Base-by-base conservation (phyloP, 2,797 vertebrate species). In the Fratercula arctica region DNA sequence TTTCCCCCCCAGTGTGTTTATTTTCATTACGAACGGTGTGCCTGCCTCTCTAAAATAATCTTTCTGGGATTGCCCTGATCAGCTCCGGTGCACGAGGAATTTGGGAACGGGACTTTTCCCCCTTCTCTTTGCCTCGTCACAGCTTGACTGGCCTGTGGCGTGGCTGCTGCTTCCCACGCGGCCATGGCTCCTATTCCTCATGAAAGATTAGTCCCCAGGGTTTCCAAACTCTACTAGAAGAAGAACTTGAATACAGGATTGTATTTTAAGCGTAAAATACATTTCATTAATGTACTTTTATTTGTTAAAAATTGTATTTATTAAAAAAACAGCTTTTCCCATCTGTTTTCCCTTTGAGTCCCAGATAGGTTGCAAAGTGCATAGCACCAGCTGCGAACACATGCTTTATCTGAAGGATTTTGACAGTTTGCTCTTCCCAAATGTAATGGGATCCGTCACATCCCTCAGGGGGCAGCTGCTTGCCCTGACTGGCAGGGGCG, bases 371-470 rank as follows among this genome's bases (percentile, higher is more conserved):
- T 35, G 11, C 56, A 41, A 20, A 1, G 3, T 31, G 21, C 21
- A 28, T 13, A 31, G 85, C 35, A 17, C 29, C 60, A 54, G n/a
- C 25, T 64, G 63, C 16, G 82, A 9, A 45, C 68, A 13, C 4
- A 13, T 5, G 12, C 11, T 67, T 50, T 59, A 10, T 11, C 57
- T 3, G 5, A 41, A 70, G 31, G 31, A 2, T 16, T 77, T 67
- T 21, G 19, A 13, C 19, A 48, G 29, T 61, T 67, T 24, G 16
- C 18, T 67, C 15, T 74, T 81, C 48, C n/a, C 53, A 41, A 61
- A 31, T 19, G 2, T 0, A 10, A 28, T 3, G 6, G n/a, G 26
- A 67, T 14, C 31, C 5, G 1, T 10, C 45, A 31, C 33, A n/a
- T 13, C 25, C 24, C 45, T 53, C 31, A 8, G 26, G 20, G 5